phyloP scores from a whole-genome alignment of 2,888 invertebrate species.

The Erebia ligea region DNA sequence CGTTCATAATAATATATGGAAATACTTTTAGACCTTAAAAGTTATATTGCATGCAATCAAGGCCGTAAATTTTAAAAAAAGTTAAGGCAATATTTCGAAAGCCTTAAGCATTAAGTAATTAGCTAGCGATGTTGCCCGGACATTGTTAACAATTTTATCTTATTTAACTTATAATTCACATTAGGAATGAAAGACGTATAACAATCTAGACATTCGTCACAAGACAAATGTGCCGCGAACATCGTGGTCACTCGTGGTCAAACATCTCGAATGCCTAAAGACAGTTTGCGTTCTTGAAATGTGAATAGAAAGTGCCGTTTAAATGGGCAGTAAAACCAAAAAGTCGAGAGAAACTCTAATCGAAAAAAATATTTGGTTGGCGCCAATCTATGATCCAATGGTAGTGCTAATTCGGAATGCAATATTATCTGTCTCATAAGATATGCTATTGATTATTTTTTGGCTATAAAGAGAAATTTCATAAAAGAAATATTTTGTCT shows the following conservation, averaged over 20 bases:
- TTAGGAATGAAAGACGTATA: neutral
- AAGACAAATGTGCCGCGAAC: slow-evolving; percentile 12
- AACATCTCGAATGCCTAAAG: slow-evolving; percentile 1
- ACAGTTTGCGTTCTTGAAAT: slow-evolving; percentile 20
- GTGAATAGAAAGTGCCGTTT: slow-evolving; percentile 33
- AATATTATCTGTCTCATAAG: neutral
- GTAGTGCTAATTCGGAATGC: neutral
- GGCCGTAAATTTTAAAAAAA: too few species aligned
- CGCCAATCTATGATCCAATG: neutral
- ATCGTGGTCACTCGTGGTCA: neutral
- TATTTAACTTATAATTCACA: too few species aligned
- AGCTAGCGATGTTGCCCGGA: too few species aligned
- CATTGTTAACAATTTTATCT: too few species aligned
- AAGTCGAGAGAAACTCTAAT: slow-evolving; percentile 19
- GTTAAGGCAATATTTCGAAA: too few species aligned
- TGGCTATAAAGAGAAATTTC: neutral
- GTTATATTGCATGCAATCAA: too few species aligned
- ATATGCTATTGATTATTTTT: neutral
- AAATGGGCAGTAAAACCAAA: slow-evolving; percentile 28
- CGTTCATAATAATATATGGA: too few species aligned
- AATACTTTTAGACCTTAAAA: too few species aligned
- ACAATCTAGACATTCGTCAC: neutral
- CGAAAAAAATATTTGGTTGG: slow-evolving; percentile 1
- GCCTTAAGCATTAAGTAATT: too few species aligned
- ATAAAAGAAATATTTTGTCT: too few species aligned